Evolutionary conservation across 1,140 invertebrate genomes (phyloP).

Genomic region (Dufourea novaeangliae): DNA sequence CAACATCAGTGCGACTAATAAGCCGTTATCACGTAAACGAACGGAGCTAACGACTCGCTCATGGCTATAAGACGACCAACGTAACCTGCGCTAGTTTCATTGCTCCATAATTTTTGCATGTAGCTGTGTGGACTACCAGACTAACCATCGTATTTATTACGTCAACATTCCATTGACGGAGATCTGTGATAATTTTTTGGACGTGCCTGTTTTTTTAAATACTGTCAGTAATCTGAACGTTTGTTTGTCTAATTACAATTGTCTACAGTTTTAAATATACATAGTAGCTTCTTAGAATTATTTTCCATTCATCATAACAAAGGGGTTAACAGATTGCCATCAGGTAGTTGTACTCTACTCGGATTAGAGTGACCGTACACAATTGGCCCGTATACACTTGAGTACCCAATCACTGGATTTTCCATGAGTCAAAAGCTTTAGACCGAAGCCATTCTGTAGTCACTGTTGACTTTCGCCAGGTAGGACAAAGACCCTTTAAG

Average conservation of each 20-base stretch:
- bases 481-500: no score
- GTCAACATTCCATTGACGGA: not conserved
- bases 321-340: not conserved
- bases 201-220: no score
- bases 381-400: no score
- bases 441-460: no score
- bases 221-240: no score
- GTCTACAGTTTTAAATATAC: no score
- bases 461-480: no score
- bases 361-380: no score
- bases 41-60: slow-evolving; percentile 20
- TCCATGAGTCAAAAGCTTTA: no score
- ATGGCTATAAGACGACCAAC: slow-evolving; percentile 5
- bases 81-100: not conserved
- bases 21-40: slow-evolving; percentile 37
- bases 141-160: not conserved
- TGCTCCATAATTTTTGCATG: not conserved
- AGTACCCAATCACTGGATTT: no score
- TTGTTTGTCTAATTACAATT: no score
- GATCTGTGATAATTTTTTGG: not conserved
- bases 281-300: not conserved
- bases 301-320: not conserved
- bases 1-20: slow-evolving; percentile 36
- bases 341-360: no score
- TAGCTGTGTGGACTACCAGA: not conserved